Base-by-base conservation (phyloP, 2,888 invertebrate genomes). In the Nesidiocoris tenuis region DNA sequence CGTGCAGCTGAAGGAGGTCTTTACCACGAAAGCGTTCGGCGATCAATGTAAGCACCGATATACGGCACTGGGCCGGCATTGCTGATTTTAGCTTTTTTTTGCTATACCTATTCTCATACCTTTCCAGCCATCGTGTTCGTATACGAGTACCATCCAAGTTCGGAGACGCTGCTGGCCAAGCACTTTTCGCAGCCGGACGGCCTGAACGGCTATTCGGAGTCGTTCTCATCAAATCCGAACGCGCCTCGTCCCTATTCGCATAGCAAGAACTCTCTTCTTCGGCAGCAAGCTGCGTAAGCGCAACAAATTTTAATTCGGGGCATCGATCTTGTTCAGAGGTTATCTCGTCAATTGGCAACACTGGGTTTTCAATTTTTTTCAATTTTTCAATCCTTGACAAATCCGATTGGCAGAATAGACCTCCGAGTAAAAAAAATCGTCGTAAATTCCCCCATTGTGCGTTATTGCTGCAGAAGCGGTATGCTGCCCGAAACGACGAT, bases 1-100 rank as follows among this genome's bases (percentile, higher is more conserved):
- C 80, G 94, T 98, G 77, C 92, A 93, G 81, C 86, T 98, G 76
- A 89, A 93, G 82, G 96, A 98, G 84, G 92, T 94, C 80, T 96
- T 98, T 85, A 92, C 94, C 55, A 97, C 98, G 57, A 95, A 96
- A 86, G 93, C 93, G 64, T 99, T 98, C 85, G 95, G 95, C 81
- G 98, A 98, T 86, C 91, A 93, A 85, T 97, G 95, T 96, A 84
- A 88, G 91, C 87, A n/a, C n/a, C n/a, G n/a, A n/a, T n/a, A n/a
- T n/a, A n/a, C n/a, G n/a, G n/a, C n/a, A n/a, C n/a, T n/a, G n/a
- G n/a, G n/a, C n/a, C n/a, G n/a, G n/a, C n/a, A n/a, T n/a, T n/a
- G n/a, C n/a, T n/a, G n/a, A n/a, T n/a, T n/a, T n/a, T n/a, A n/a
- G n/a, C n/a, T n/a, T n/a, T n/a, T n/a, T n/a, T n/a, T n/a, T n/a